Evolutionary conservation across 2,113 vertebrate genomes (phyloP).

Genomic region (Paralichthys olivaceus): DNA sequence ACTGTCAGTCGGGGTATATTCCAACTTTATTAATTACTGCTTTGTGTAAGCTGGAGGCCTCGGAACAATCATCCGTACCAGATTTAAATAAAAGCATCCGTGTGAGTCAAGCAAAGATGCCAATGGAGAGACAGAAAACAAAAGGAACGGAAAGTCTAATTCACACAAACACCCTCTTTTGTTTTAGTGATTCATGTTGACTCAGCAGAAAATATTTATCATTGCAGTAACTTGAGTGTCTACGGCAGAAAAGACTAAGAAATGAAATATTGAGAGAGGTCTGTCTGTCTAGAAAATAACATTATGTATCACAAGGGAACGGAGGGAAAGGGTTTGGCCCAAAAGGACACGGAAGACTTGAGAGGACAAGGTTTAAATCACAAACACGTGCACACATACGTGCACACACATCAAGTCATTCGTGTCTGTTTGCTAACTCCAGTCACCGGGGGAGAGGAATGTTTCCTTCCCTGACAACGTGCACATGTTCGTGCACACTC

Average conservation of each 20-base stretch:
- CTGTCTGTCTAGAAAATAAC: constrained; percentile 28
- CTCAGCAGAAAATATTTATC: constrained; percentile 35
- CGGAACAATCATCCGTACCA: constrained; percentile 1
- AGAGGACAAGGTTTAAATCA: constrained; percentile 35
- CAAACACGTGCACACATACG: constrained; percentile 5
- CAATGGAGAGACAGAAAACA: constrained; percentile 13
- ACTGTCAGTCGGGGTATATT: not conserved
- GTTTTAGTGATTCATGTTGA: constrained; percentile 40
- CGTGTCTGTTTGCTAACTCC: constrained; percentile 50
- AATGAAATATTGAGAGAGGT: constrained; percentile 33
- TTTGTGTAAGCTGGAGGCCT: not conserved
- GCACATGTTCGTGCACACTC: constrained; percentile 42
- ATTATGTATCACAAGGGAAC: constrained; percentile 49
- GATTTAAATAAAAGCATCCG: constrained; percentile 20
- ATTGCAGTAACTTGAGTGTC: constrained; percentile 24
- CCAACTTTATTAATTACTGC: not conserved
- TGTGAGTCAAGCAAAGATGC: not conserved
- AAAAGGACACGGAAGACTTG: constrained; percentile 34
- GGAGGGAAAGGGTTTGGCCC: constrained; percentile 30
- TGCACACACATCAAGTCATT: constrained; percentile 30
- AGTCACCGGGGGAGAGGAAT: constrained; percentile 52
- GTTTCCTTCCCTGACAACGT: constrained; percentile 53
- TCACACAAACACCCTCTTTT: constrained; percentile 24
- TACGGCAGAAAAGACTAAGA: constrained; percentile 23
- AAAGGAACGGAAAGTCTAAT: constrained; percentile 14